Base-by-base conservation (phyloP, 53 echinoderm and acorn worm species). In the Apostichopus leukothele region DNA sequence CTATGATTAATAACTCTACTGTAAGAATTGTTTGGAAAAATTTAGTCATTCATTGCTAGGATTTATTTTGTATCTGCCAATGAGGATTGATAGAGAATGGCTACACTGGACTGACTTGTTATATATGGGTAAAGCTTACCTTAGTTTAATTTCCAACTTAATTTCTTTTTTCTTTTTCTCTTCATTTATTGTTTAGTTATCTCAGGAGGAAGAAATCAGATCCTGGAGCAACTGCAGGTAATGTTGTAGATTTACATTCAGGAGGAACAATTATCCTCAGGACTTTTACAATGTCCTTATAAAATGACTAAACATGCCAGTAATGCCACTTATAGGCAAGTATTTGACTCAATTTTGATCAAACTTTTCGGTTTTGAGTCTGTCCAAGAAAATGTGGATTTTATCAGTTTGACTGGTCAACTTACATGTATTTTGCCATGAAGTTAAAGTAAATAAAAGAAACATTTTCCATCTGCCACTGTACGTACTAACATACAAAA, bases 51-150 rank as follows among this genome's bases (percentile, higher is more conserved):
- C 75, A 75, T 14, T 14, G 75, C 14, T 75, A n/a, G 0, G 75
- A n/a, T n/a, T 75, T 39, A 39, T 39, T 39, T 39, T 39, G 39
- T 39, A 39, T 39, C 39, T 39, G 0, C 39, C 39, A 39, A 39
- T 39, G 39, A 39, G 39, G 2, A 39, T 39, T 39, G 39, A 39
- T 39, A 3, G 39, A 39, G 39, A 39, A 39, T 39, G 39, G 39
- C 39, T 39, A 39, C 39, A 39, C 68, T 67, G 68, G 68, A 67
- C 68, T 67, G 68, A 67, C 68, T 67, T 67, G 68, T 67, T 67
- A 67, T 67, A 0, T 0, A 67, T 67, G 68, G 68, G 13, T 67
- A 67, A 67, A 67, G 68, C 68, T 67, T 67, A 4, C 4, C 68
- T 67, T 67, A 5, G 68, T 67, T 67, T 67, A 67, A 67, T 67